These are phyloP conservation scores for Xylota sylvarum DNA, from an alignment of 2,888 invertebrate genomes.

Conservation along the genomic window DNA sequence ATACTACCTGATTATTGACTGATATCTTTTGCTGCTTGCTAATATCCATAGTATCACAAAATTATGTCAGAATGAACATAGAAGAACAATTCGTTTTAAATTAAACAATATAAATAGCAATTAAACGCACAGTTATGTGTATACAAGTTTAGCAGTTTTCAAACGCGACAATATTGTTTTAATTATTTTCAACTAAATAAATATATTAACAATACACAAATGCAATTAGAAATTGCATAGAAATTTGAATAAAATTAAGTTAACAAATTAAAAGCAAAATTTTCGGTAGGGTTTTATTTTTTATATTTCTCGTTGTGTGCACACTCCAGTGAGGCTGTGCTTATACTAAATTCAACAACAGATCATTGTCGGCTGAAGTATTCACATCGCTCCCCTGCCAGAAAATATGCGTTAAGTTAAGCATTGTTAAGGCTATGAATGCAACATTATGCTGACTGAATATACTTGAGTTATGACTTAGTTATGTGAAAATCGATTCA, in stretches of 20 bases:
- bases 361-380: constrained; percentile 83
- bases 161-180: constrained; percentile 3
- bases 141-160: neutral
- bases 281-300: constrained; percentile 47
- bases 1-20: constrained; percentile 33
- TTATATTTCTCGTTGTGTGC: constrained; percentile 81
- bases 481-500: neutral
- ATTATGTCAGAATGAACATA: neutral
- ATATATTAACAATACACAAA: neutral
- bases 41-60: constrained; percentile 7
- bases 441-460: constrained; percentile 23
- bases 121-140: no score
- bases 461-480: neutral
- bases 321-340: constrained; percentile 85
- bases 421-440: constrained; percentile 46
- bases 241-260: constrained; percentile 3
- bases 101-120: neutral
- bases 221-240: neutral
- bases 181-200: constrained; percentile 9
- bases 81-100: neutral
- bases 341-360: constrained; percentile 83
- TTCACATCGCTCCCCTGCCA: constrained; percentile 71
- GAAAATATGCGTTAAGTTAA: constrained; percentile 60
- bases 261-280: constrained; percentile 30
- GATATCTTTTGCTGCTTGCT: neutral